A percentile compares a stretch with the other conserved stretches of the same genome.
These are phyloP conservation scores for Phalloptychus januarius DNA, from an alignment of 2,797 vertebrate genomes.

Conservation along the genomic window DNA sequence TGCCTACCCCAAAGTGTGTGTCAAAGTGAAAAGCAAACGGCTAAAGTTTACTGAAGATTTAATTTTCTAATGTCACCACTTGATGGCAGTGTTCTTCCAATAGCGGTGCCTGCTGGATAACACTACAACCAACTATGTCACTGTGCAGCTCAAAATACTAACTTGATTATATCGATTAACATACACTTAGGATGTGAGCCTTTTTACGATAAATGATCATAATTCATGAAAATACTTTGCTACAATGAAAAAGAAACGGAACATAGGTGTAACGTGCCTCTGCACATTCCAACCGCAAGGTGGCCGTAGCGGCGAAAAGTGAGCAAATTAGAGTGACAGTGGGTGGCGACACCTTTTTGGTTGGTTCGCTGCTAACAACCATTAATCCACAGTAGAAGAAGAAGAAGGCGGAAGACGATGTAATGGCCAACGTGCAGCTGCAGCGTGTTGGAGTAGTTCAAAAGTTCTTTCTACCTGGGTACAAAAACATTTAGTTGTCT, in stretches of 20 bases:
- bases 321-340: no score
- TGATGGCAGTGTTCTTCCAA: not conserved
- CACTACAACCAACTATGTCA: not conserved
- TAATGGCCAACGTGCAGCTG: not conserved
- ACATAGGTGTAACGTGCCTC: not conserved
- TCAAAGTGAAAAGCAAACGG: not conserved
- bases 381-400: not conserved
- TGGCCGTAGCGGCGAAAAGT: not conserved
- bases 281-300: not conserved
- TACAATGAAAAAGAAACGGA: not conserved
- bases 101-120: not conserved
- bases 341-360: not conserved
- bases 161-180: no score
- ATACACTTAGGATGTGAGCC: not conserved
- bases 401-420: not conserved
- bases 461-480: not conserved
- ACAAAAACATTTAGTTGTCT: not conserved
- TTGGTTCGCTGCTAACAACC: not conserved
- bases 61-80: not conserved
- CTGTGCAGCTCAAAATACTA: not conserved
- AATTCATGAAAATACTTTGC: not conserved
- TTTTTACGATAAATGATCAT: not conserved
- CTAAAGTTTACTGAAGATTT: not conserved
- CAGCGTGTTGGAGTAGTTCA: not conserved
- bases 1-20: not conserved